phyloP scores from a whole-genome alignment of 2,113 vertebrate species.

The Chaetodon auriga region DNA sequence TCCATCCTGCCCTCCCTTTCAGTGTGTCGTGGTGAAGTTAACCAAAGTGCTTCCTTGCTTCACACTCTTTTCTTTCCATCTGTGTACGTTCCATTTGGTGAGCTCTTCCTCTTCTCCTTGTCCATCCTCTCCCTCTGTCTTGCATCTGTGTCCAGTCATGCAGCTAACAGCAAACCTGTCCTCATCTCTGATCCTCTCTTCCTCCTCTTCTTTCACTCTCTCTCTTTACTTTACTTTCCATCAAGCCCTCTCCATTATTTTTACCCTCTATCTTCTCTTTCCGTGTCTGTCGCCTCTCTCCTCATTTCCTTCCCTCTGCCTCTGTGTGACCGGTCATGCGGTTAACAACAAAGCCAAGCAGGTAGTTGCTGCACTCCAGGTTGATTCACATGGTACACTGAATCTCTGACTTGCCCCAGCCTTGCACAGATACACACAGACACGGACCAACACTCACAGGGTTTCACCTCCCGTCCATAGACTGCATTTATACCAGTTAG shows the following conservation, averaged over 20 bases:
- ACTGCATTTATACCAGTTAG: neutral
- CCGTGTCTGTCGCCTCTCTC: neutral
- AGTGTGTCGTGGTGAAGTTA: conserved; percentile 36
- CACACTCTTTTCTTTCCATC: neutral
- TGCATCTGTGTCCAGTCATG: conserved; percentile 36
- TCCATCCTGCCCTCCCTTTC: conserved; percentile 4
- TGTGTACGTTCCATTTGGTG: conserved; percentile 17
- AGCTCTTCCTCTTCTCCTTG: conserved; percentile 14
- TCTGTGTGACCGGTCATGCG: conserved; percentile 36
- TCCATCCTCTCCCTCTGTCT: neutral
- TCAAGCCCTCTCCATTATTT: conserved; percentile 5
- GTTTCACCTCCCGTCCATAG: conserved; percentile 1
- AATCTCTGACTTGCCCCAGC: conserved; percentile 15
- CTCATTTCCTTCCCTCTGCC: conserved; percentile 8
- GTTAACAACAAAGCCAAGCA: conserved; percentile 53
- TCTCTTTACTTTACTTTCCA: neutral
- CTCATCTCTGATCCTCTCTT: conserved; percentile 1
- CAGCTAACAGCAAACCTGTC: conserved; percentile 25
- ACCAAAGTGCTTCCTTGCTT: conserved; percentile 13
- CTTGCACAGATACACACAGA: conserved; percentile 12
- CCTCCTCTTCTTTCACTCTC: neutral
- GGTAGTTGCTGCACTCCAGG: conserved; percentile 47
- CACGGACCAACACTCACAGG: conserved; percentile 3
- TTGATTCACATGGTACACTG: conserved; percentile 45
- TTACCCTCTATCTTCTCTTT: conserved; percentile 5